Conservation (phyloP, 2,113 vertebrate genomes). For the Pitta sordida region DNA sequence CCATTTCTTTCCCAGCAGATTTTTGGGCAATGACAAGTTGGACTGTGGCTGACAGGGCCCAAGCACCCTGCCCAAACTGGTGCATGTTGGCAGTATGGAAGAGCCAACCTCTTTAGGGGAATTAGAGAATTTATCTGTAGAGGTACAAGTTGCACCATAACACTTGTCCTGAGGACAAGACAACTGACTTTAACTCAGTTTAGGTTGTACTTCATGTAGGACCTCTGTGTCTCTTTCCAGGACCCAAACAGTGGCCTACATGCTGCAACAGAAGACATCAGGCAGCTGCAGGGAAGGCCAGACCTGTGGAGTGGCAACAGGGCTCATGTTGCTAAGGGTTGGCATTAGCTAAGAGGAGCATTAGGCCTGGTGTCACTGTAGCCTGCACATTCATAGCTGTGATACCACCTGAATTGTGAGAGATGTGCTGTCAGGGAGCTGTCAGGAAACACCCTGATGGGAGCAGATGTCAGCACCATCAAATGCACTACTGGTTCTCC, state of each 20-base stretch:
- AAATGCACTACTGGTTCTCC: neutral
- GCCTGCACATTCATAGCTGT: accelerated
- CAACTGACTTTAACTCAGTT: neutral
- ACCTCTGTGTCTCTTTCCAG: neutral
- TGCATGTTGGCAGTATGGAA: neutral
- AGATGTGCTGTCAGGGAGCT: neutral
- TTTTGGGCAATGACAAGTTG: neutral
- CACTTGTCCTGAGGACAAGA: neutral
- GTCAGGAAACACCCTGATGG: neutral
- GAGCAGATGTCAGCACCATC: neutral
- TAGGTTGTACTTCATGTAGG: neutral
- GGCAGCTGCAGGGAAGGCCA: neutral
- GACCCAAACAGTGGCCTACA: neutral
- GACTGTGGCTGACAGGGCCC: neutral
- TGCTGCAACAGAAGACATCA: neutral
- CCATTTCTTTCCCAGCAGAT: neutral
- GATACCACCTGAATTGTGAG: neutral
- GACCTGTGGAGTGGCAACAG: neutral
- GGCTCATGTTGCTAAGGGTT: neutral
- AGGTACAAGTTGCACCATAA: accelerated
- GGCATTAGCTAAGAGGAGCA: neutral
- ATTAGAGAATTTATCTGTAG: neutral
- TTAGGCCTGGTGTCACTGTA: neutral
- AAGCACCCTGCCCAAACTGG: neutral
- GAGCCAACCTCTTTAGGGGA: neutral